Conservation (phyloP, 2,797 vertebrate species). For the Galaxias olidus region DNA sequence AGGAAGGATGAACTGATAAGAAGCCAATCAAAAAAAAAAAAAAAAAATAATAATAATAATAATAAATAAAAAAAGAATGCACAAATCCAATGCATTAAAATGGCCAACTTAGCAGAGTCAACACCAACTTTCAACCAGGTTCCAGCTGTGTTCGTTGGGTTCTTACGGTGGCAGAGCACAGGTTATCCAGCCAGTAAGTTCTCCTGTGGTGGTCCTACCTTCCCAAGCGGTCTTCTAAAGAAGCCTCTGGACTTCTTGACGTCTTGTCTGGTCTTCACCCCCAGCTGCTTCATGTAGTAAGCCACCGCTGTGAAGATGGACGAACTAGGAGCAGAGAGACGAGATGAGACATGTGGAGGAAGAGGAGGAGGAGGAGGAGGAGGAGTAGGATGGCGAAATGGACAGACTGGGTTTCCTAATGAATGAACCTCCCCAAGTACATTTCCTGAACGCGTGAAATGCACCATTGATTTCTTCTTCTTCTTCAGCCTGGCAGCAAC, state of each 20-base stretch:
- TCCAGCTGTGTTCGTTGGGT: too few relatives aligned
- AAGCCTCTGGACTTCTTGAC: slow-evolving; percentile 87
- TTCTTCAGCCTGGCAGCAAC: too few relatives aligned
- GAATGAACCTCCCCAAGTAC: neutral
- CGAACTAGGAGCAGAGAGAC: slow-evolving; percentile 65
- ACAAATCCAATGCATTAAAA: neutral
- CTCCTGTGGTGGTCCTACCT: slow-evolving; percentile 62
- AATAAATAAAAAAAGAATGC: neutral
- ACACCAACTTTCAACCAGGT: neutral
- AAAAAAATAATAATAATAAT: neutral
- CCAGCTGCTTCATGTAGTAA: slow-evolving; percentile 88
- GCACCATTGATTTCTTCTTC: too few relatives aligned
- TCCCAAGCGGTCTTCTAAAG: slow-evolving; percentile 78
- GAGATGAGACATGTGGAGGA: slow-evolving; percentile 27
- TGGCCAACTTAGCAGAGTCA: too few relatives aligned
- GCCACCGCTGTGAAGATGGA: slow-evolving; percentile 81
- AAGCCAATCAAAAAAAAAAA: neutral
- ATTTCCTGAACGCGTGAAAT: too few relatives aligned
- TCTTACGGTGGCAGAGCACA: neutral
- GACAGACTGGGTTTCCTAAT: too few relatives aligned
- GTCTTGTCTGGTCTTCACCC: slow-evolving; percentile 85
- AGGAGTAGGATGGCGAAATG: slow-evolving; percentile 1
- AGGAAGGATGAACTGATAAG: neutral
- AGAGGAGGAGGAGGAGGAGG: slow-evolving; percentile 10
- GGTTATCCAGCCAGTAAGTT: neutral